phyloP scores from a whole-genome alignment of 2,888 invertebrate genomes.

The Neria commutata region DNA sequence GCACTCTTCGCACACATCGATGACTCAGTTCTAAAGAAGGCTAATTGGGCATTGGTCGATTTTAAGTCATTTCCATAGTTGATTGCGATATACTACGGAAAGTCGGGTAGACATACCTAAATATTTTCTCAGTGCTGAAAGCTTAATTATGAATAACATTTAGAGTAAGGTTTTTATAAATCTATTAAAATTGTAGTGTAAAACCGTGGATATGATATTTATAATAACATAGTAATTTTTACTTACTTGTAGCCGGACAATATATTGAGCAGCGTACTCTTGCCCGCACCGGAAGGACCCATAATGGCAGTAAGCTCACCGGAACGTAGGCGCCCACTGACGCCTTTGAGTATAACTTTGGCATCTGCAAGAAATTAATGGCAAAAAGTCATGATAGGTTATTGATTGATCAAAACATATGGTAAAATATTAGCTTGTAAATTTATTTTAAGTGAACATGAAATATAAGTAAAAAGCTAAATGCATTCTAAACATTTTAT shows the following conservation, averaged over 20 bases:
- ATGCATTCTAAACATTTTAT: neutral
- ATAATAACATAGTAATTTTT: no score
- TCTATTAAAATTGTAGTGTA: no score
- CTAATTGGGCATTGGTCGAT: no score
- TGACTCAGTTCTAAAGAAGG: no score
- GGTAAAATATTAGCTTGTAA: conserved; percentile 13
- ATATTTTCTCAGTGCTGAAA: no score
- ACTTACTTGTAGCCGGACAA: conserved; percentile 94
- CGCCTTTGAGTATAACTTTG: conserved; percentile 86
- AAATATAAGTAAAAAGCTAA: conserved; percentile 11
- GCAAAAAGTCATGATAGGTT: neutral
- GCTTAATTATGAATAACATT: no score
- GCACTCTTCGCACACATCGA: no score
- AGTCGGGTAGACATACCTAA: no score
- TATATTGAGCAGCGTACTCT: conserved; percentile 92
- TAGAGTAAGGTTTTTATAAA: no score
- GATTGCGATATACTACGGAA: no score
- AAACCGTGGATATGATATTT: no score
- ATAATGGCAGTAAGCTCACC: conserved; percentile 95
- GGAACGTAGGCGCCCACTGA: conserved; percentile 85
- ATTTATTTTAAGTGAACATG: conserved; percentile 10
- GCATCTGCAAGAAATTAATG: conserved; percentile 74
- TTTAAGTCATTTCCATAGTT: no score
- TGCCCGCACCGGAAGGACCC: conserved; percentile 96
- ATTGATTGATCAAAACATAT: conserved; percentile 24